phyloP scores from a whole-genome alignment of 53 echinoderm and acorn worm genomes.

The Crossaster papposus region DNA sequence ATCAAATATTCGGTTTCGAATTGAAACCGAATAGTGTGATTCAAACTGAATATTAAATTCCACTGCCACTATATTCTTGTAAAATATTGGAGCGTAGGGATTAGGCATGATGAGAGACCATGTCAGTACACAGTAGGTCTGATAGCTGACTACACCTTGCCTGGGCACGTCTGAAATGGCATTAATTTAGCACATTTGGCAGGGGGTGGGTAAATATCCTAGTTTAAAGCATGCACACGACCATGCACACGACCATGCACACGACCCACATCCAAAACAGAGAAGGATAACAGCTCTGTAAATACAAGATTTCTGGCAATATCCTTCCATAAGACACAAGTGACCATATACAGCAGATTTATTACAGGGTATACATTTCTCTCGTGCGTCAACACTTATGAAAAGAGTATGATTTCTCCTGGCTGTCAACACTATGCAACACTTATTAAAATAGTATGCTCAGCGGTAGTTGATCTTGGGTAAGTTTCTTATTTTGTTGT shows the following conservation, averaged over 20 bases:
- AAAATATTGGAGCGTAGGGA: neutral
- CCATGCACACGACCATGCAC: constrained; percentile 14
- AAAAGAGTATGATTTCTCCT: neutral
- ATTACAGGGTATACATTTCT: constrained; percentile 25
- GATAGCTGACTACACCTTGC: neutral
- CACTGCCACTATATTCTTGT: neutral
- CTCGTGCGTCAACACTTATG: neutral
- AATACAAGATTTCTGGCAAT: constrained; percentile 28
- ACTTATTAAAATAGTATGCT: neutral
- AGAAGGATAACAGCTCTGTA: constrained; percentile 37
- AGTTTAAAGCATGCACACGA: constrained; percentile 14
- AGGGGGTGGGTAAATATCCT: neutral
- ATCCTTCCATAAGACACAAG: neutral
- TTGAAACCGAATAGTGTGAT: too few species aligned
- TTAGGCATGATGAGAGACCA: neutral
- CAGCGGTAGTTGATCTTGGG: too few species aligned
- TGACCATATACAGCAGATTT: constrained; percentile 1
- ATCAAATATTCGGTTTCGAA: too few species aligned
- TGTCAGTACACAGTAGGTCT: neutral
- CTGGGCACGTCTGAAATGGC: neutral
- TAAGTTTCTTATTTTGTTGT: too few species aligned
- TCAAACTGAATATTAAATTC: too few species aligned
- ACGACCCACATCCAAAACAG: neutral
- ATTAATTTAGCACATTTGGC: neutral
- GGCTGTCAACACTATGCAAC: too few species aligned